Evolutionary conservation across 2,113 vertebrate genomes (phyloP), one percentile per base, ranked within the genome.

Genomic region (Pangasianodon hypophthalmus): DNA sequence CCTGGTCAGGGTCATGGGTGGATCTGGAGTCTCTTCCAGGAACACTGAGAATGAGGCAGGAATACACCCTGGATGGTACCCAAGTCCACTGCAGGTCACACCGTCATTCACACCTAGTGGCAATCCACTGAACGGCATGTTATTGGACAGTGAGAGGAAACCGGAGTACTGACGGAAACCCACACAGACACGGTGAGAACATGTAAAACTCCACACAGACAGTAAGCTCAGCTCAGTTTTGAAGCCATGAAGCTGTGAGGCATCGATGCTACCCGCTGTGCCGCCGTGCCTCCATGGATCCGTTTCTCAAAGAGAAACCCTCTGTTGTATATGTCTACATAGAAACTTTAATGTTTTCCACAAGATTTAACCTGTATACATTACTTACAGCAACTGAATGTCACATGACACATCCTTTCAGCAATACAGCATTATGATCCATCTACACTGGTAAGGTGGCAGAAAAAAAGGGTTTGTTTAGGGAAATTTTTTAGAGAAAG

Each of bases 381-480:
- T 48, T 48, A 26, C 10, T 48, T 46, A 80, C 77, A 60, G 44
- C n/a, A 52, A 60, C 56, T 48, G 77, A 60, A 50, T 86, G 19
- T 56, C 85, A 87, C 64, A 41, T 37, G 64, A 86, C n/a, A 24
- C 73, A 37, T 75, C 13, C 46, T 52, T 86, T 48, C 84, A 69
- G 29, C 26, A 13, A 29, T 44, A 46, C 5, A 60, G 19, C 5
- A 60, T 77, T 77, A 58, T 44, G 37, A 48, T 48, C 75, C 13
- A n/a, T 52, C 26, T n/a, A 18, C 11, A 81, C 6, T 41, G 37
- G 4, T 41, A 73, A 41, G 29, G 69, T 71, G 4, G 14, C 16
- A 73, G 14, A 73, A 19, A 29, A 14, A 77, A 41, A 56, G 14
- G 54, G 11, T 8, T 8, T 48, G 4, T 48, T 48, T 48, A 48